phyloP scores from a whole-genome alignment of 1,140 invertebrate genomes.

The Battus philenor region DNA sequence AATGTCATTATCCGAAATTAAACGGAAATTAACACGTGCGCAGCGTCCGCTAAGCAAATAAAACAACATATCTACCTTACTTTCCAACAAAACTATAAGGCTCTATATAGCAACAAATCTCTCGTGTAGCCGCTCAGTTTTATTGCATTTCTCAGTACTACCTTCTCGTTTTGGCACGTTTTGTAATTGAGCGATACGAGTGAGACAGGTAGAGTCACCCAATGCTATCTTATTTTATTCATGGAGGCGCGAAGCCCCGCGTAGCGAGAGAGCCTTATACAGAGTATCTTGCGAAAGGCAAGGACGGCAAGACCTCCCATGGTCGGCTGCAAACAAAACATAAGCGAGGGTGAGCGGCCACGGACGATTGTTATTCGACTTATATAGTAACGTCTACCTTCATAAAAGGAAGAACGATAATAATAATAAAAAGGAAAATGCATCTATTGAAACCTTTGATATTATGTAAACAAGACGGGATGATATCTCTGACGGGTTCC shows the following conservation, averaged over 20 bases:
- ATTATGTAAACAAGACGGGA: slow-evolving; percentile 26
- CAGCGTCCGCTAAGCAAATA: slow-evolving; percentile 46
- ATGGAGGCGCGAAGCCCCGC: slow-evolving; percentile 48
- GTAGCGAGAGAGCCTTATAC: slow-evolving; percentile 42
- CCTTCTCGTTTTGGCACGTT: slow-evolving; percentile 36
- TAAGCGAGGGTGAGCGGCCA: slow-evolving; percentile 49
- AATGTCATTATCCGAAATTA: slow-evolving; percentile 54
- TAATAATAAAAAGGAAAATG: slow-evolving; percentile 55
- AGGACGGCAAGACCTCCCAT: slow-evolving; percentile 42
- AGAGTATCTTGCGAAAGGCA: slow-evolving; percentile 33
- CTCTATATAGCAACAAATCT: slow-evolving; percentile 48
- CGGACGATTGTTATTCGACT: slow-evolving; percentile 60
- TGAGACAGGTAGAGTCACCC: slow-evolving; percentile 47
- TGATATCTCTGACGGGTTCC: neutral
- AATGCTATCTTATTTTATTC: slow-evolving; percentile 62
- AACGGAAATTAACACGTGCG: slow-evolving; percentile 59
- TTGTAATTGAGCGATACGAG: slow-evolving; percentile 27
- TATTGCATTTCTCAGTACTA: slow-evolving; percentile 51
- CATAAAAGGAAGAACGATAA: slow-evolving; percentile 52
- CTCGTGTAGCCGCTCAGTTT: slow-evolving; percentile 49
- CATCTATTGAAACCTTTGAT: slow-evolving; percentile 38
- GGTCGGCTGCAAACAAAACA: slow-evolving; percentile 53
- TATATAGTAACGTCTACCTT: slow-evolving; percentile 56
- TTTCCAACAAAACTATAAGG: slow-evolving; percentile 39
- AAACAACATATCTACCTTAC: slow-evolving; percentile 40